phyloP scores from a whole-genome alignment of 2,888 invertebrate species.

The Melanotus villosus region DNA sequence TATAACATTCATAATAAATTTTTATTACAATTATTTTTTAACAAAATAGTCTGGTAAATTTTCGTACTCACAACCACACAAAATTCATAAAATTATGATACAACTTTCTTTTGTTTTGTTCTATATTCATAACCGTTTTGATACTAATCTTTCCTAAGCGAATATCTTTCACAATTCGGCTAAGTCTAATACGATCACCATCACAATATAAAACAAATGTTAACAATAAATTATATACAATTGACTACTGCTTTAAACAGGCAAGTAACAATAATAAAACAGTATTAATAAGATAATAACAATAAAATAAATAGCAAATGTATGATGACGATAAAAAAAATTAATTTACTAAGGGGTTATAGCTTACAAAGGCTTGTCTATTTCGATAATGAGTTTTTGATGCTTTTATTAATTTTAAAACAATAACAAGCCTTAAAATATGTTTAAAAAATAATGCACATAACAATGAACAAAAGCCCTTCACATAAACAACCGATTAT shows the following conservation, averaged over 20 bases:
- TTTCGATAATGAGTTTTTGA: too few relatives aligned
- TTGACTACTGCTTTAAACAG: not conserved
- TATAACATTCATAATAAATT: not conserved
- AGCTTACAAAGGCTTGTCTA: not conserved
- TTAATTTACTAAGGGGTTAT: not conserved
- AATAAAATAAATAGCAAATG: not conserved
- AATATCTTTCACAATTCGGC: not conserved
- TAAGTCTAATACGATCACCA: not conserved
- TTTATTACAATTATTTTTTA: slow-evolving; percentile 12
- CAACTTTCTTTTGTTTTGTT: not conserved
- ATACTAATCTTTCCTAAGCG: not conserved
- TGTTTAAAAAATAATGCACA: too few relatives aligned
- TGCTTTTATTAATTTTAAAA: too few relatives aligned
- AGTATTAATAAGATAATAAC: not conserved
- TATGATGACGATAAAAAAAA: not conserved
- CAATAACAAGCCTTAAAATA: too few relatives aligned
- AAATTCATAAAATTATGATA: not conserved
- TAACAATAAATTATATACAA: slow-evolving; percentile 14
- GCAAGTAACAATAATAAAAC: slow-evolving; percentile 7
- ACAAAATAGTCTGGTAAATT: slow-evolving; percentile 17
- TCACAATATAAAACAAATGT: slow-evolving; percentile 3
- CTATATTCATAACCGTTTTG: not conserved
- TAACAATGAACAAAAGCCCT: too few relatives aligned
- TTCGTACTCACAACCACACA: not conserved
- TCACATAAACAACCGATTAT: too few relatives aligned